Evolutionary conservation across 2,113 vertebrate species (phyloP).

Genomic region (Ciconia stormi): DNA sequence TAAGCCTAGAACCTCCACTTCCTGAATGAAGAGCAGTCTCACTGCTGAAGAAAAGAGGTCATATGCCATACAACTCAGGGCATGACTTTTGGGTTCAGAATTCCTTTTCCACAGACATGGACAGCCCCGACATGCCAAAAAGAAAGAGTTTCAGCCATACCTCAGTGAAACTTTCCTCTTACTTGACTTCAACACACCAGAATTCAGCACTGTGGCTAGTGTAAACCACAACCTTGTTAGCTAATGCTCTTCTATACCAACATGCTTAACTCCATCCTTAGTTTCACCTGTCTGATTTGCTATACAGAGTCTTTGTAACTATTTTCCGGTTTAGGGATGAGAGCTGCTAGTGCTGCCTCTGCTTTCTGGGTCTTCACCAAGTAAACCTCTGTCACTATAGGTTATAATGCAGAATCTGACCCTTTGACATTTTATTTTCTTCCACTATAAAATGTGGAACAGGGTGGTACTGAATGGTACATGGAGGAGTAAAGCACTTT

Average conservation of each 20-base stretch:
- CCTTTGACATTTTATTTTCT: neutral
- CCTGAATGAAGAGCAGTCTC: neutral
- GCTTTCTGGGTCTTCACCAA: neutral
- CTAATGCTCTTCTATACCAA: neutral
- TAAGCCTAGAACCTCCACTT: neutral
- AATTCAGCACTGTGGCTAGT: neutral
- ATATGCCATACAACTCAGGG: neutral
- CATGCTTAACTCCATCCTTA: neutral
- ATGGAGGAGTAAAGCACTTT: neutral
- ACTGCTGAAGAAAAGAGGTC: neutral
- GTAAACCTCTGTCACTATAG: neutral
- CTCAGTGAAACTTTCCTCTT: neutral
- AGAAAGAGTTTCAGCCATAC: neutral
- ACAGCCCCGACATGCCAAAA: neutral
- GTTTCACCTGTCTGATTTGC: neutral
- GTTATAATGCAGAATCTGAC: neutral
- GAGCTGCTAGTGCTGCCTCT: neutral
- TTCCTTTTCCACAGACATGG: neutral
- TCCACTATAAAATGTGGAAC: neutral
- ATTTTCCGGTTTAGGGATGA: neutral
- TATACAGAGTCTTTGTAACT: neutral
- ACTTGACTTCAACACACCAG: neutral
- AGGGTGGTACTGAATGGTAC: neutral
- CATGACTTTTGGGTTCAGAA: neutral
- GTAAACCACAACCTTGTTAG: neutral